Percentiles rank a stretch among this genome's conserved stretches.
phyloP scores from a whole-genome alignment of 2,113 vertebrate species.

The Tetraodon nigroviridis region DNA sequence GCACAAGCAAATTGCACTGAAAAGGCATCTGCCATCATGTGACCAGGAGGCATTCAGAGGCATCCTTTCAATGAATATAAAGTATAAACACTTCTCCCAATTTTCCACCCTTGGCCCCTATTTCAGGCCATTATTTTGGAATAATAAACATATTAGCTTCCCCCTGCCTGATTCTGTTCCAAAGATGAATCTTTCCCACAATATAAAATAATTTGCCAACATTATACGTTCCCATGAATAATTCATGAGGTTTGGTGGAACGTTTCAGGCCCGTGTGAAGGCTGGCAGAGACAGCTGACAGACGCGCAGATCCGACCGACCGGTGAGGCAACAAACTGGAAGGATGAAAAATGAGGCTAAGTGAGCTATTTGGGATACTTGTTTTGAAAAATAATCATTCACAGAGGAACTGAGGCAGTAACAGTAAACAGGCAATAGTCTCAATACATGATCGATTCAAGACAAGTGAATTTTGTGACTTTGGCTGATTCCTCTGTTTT shows the following conservation, averaged over 20 bases:
- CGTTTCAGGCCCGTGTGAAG: constrained; percentile 58
- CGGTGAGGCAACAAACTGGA: no score
- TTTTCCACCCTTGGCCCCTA: constrained; percentile 68
- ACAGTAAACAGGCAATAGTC: constrained; percentile 41
- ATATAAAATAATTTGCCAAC: constrained; percentile 78
- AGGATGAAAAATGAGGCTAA: constrained; percentile 42
- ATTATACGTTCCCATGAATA: constrained; percentile 74
- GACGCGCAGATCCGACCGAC: no score
- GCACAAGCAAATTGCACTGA: constrained; percentile 32
- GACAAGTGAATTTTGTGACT: constrained; percentile 12
- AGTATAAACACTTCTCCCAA: constrained; percentile 72
- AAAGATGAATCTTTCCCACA: constrained; percentile 74
- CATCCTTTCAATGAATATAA: constrained; percentile 73
- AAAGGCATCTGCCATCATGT: constrained; percentile 62
- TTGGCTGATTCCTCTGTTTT: not conserved
- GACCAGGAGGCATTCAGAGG: constrained; percentile 65
- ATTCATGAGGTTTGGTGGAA: constrained; percentile 70
- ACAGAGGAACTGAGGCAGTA: constrained; percentile 23
- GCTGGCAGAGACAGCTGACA: constrained; percentile 34
- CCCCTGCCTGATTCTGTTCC: constrained; percentile 64
- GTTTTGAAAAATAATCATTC: constrained; percentile 43
- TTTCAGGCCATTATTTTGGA: constrained; percentile 74
- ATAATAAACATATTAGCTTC: constrained; percentile 79
- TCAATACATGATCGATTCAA: constrained; percentile 40
- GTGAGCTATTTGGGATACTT: constrained; percentile 15